Evolutionary conservation across 1,140 invertebrate species (phyloP).

Genomic region (Mactra quadrangularis): DNA sequence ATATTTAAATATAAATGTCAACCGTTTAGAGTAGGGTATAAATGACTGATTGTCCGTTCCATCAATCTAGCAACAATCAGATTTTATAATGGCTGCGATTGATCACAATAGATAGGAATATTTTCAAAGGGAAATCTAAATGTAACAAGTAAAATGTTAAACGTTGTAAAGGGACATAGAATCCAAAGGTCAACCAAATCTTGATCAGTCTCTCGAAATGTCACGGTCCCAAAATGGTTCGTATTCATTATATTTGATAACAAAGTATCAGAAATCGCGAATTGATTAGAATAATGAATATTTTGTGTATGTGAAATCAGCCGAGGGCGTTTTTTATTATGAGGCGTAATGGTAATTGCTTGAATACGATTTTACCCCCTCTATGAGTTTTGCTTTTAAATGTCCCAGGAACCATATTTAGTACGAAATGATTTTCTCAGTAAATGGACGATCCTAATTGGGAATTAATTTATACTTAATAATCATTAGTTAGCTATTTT

Average conservation of each 20-base stretch:
- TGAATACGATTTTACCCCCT: too few species aligned
- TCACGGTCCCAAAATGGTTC: background rate
- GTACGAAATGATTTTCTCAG: too few species aligned
- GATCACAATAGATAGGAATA: slow-evolving; percentile 8
- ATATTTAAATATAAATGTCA: background rate
- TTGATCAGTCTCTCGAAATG: slow-evolving; percentile 35
- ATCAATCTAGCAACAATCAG: background rate
- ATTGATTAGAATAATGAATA: slow-evolving; percentile 32
- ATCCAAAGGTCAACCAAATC: slow-evolving; percentile 49
- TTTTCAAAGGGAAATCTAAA: slow-evolving; percentile 28
- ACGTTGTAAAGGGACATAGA: slow-evolving; percentile 23
- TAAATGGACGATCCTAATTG: too few species aligned
- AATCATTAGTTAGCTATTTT: too few species aligned
- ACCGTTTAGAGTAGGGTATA: too few species aligned
- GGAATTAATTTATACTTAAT: too few species aligned
- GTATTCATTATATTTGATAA: slow-evolving; percentile 13
- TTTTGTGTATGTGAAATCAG: too few species aligned
- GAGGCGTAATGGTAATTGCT: too few species aligned
- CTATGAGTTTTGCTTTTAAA: too few species aligned
- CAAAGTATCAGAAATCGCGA: slow-evolving; percentile 22
- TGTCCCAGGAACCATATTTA: too few species aligned
- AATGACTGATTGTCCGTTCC: background rate
- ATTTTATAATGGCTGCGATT: slow-evolving; percentile 33
- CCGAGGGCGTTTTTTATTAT: background rate
- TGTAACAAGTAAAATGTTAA: slow-evolving; percentile 45